A percentile compares a stretch with the other conserved stretches of the same genome.
phyloP scores from a whole-genome alignment of 2,888 invertebrate species.

The Smittia aterrima region DNA sequence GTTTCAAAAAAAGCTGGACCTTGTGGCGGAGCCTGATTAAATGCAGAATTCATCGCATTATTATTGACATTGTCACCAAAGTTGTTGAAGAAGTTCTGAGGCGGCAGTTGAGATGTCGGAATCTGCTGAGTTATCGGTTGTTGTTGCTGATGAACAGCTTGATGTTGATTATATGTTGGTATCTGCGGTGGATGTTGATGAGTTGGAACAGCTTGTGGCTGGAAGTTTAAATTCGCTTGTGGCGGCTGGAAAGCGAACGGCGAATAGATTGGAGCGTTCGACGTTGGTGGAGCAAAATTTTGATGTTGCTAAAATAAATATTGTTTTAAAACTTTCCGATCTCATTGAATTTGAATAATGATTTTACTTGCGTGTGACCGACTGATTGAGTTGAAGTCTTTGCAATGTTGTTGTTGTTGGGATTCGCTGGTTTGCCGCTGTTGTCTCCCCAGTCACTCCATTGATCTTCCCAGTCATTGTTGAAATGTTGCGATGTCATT shows the following conservation, averaged over 20 bases:
- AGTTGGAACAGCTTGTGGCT: not conserved
- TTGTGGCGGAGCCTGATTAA: not conserved
- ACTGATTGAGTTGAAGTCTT: constrained; percentile 5
- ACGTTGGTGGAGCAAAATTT: constrained; percentile 9
- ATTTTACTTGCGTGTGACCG: not conserved
- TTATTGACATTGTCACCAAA: too few relatives aligned
- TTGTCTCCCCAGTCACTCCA: constrained; percentile 43
- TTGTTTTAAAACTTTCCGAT: not conserved
- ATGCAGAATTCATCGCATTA: too few relatives aligned
- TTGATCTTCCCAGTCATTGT: constrained; percentile 43
- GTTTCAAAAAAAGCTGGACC: too few relatives aligned
- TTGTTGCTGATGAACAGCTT: not conserved
- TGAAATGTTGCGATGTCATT: constrained; percentile 42
- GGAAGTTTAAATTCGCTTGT: constrained; percentile 4
- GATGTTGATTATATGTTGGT: not conserved
- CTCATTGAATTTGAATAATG: too few relatives aligned
- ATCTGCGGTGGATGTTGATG: not conserved
- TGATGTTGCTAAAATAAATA: not conserved
- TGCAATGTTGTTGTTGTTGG: constrained; percentile 37
- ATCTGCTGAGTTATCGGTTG: not conserved
- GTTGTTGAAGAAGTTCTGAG: too few relatives aligned
- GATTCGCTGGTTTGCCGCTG: constrained; percentile 5
- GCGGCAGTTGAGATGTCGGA: not conserved
- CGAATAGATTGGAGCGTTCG: constrained; percentile 26
- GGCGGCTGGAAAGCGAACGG: constrained; percentile 40